phyloP scores from a whole-genome alignment of 2,113 vertebrate genomes.

The Peromyscus leucopus region DNA sequence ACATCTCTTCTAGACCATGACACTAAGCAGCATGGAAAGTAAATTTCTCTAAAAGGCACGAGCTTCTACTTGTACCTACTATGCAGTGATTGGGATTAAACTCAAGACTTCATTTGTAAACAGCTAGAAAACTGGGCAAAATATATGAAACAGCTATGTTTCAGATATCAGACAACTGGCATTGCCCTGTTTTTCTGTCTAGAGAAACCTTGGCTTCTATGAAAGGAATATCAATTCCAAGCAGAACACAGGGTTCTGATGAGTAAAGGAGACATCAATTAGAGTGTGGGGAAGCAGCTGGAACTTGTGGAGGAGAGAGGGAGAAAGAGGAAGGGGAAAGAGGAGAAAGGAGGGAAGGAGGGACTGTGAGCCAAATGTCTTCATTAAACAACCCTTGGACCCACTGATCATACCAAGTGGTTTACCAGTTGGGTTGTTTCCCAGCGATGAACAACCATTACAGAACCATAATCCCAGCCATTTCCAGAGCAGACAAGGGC shows the following conservation, averaged over 20 bases:
- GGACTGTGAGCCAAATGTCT: background rate
- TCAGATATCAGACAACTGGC: background rate
- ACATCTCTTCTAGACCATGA: background rate
- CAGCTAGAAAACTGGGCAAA: background rate
- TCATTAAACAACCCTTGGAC: background rate
- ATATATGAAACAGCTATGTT: background rate
- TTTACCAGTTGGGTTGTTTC: background rate
- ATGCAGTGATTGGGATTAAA: background rate
- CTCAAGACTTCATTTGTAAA: background rate
- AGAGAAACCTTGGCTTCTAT: background rate
- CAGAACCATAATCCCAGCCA: background rate
- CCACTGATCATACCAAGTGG: background rate
- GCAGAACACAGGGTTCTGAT: background rate
- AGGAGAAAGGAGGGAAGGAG: background rate
- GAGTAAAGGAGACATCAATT: background rate
- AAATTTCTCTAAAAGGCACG: background rate
- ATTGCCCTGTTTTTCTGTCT: background rate
- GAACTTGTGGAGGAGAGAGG: background rate
- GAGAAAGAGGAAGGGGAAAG: no score
- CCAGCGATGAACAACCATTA: background rate
- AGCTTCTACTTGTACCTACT: background rate
- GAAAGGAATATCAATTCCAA: background rate
- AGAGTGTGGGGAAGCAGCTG: background rate
- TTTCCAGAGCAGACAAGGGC: background rate
- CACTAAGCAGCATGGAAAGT: background rate